Evolutionary conservation across 2,888 invertebrate genomes (phyloP), one percentile per base, ranked within the genome.

Genomic region (Drosophila stalkeri): DNA sequence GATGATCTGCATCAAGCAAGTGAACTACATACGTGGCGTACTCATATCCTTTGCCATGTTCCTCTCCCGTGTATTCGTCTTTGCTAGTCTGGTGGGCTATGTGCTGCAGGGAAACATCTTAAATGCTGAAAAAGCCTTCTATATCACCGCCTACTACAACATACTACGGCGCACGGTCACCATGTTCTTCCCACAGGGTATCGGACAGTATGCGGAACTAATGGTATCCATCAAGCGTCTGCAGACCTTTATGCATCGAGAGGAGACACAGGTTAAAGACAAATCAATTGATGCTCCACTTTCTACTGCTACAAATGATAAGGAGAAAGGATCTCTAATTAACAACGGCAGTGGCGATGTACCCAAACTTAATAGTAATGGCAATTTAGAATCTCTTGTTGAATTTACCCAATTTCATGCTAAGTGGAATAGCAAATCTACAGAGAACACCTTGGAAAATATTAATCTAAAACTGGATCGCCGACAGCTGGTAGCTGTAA

Each of bases 131-230:
- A 94, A 95, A 90, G 97, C 97, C 33, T 98, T 98, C 93, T 97
- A 98, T 67, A 94, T 98, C 56, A 96, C 97, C 20, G 96, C 98
- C 20, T 96, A 98, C 91, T 98, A 97, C 93, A 97, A 97, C 89
- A 96, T 97, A 64, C 93, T 98, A 64, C 94, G 97, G 37, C 95
- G 96, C 81, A 96, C 97, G 8, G 96, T 98, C 95, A 97, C 97
- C 0, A 96, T 98, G 41, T 97, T 97, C 93, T 97, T 98, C 81
- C 98, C 98, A 0, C 93, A 93, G 92, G 96, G 95, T 44, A 94
- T 97, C 56, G 94, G 95, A 14, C 94, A 94, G 87, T 90, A 94
- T 5, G 94, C 95, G 0, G 96, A 96, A 88, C 94, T 94, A 0
- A 80, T 94, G 49, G 95, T 96, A 12, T 95, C 96, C 0, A 92